phyloP scores from a whole-genome alignment of 2,797 vertebrate species.

The Glyptemys insculpta region DNA sequence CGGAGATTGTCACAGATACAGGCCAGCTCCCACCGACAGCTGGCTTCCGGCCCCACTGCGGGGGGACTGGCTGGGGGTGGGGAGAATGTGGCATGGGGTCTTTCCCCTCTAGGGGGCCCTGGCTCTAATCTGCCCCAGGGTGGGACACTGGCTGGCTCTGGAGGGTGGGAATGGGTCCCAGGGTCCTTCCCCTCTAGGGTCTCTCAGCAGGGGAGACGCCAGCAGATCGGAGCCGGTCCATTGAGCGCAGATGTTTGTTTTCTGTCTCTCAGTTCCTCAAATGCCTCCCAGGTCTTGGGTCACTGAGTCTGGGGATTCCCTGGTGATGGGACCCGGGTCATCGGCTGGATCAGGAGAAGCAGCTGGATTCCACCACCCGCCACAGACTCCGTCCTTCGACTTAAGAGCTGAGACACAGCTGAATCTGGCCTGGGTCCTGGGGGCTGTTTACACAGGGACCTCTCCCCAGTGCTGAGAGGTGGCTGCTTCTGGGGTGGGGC shows the following conservation, averaged over 20 bases:
- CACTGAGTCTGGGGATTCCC: background rate
- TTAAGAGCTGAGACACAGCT: too few relatives aligned
- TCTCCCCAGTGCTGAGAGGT: too few relatives aligned
- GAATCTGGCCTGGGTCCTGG: too few relatives aligned
- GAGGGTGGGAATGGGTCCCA: too few relatives aligned
- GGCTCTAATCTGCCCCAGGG: background rate
- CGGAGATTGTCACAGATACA: too few relatives aligned
- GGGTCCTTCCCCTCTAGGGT: background rate
- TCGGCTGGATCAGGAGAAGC: too few relatives aligned
- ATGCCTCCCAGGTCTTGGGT: background rate
- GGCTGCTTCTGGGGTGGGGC: too few relatives aligned
- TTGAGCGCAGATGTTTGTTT: background rate
- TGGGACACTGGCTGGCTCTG: background rate
- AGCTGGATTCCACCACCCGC: accelerated
- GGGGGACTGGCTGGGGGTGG: accelerated
- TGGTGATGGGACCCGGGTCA: too few relatives aligned
- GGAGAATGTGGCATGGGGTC: too few relatives aligned
- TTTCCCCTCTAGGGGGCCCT: background rate
- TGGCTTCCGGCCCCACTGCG: background rate
- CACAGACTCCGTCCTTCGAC: too few relatives aligned
- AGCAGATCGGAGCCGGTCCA: background rate
- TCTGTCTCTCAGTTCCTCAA: background rate
- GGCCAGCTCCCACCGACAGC: accelerated
- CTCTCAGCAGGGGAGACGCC: background rate
- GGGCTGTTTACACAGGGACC: too few relatives aligned